Conservation (phyloP, 2,113 vertebrate species). For the Turnix velox region DNA sequence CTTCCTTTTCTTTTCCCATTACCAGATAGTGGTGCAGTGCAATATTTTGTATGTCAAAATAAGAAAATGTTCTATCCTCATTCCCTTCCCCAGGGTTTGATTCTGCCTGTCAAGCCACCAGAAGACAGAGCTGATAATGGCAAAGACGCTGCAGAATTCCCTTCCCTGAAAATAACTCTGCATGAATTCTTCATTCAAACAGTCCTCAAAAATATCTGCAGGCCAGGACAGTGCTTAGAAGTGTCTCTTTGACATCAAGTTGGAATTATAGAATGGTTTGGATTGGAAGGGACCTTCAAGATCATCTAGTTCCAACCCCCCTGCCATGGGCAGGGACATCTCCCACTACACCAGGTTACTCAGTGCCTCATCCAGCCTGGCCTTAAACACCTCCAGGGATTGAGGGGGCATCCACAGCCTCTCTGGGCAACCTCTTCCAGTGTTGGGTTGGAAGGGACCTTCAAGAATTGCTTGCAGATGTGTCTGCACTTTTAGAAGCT, state of each 20-base stretch:
- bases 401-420: too few relatives aligned
- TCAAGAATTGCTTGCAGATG: too few relatives aligned
- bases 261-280: too few relatives aligned
- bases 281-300: too few relatives aligned
- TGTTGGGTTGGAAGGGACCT: too few relatives aligned
- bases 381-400: too few relatives aligned
- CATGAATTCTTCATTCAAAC: neutral
- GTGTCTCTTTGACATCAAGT: neutral
- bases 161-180: neutral
- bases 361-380: too few relatives aligned
- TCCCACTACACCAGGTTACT: too few relatives aligned
- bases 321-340: too few relatives aligned
- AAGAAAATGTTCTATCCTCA: slow-evolving; percentile 9
- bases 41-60: slow-evolving; percentile 33
- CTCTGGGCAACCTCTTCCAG: too few relatives aligned
- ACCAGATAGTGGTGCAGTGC: neutral
- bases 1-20: neutral
- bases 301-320: too few relatives aligned
- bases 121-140: neutral
- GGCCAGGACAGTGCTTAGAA: neutral
- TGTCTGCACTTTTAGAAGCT: too few relatives aligned
- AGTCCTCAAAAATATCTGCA: neutral
- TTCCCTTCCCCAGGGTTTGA: neutral
- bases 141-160: neutral
- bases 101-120: neutral